phyloP scores from a whole-genome alignment of 1,140 invertebrate species.

The Leptinotarsa texana region DNA sequence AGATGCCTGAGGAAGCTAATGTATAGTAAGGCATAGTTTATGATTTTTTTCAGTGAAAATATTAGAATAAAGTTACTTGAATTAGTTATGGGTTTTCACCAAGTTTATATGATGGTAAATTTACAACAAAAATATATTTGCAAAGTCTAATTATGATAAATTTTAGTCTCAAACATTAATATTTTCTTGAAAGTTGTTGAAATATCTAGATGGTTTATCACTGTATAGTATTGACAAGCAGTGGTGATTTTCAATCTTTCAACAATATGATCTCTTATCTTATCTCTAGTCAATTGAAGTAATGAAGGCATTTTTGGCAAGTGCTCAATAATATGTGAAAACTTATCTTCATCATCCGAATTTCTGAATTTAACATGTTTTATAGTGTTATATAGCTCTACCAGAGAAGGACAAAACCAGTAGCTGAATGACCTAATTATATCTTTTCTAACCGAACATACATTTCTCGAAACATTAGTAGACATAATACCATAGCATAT shows the following conservation, averaged over 20 bases:
- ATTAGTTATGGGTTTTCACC: no score
- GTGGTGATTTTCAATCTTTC: constrained; percentile 11
- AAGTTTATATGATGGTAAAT: no score
- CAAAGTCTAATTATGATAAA: constrained; percentile 23
- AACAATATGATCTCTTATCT: constrained; percentile 10
- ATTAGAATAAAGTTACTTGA: no score
- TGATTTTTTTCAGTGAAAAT: no score
- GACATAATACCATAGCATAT: neutral
- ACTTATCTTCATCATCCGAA: neutral
- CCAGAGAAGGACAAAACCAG: neutral
- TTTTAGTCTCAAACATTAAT: constrained; percentile 18
- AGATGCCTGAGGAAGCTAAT: no score
- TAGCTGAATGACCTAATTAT: neutral
- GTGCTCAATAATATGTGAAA: neutral
- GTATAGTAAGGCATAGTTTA: no score
- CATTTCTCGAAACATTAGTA: neutral
- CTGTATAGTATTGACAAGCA: constrained; percentile 11
- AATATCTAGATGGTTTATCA: constrained; percentile 14
- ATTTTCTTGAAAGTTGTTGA: neutral
- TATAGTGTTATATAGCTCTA: neutral
- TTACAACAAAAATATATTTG: neutral
- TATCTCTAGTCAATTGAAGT: constrained; percentile 27
- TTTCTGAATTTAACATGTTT: neutral
- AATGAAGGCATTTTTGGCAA: constrained; percentile 25
- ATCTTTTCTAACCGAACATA: neutral